Conservation (phyloP, 2,888 invertebrate species). For the Napeogenes inachia region DNA sequence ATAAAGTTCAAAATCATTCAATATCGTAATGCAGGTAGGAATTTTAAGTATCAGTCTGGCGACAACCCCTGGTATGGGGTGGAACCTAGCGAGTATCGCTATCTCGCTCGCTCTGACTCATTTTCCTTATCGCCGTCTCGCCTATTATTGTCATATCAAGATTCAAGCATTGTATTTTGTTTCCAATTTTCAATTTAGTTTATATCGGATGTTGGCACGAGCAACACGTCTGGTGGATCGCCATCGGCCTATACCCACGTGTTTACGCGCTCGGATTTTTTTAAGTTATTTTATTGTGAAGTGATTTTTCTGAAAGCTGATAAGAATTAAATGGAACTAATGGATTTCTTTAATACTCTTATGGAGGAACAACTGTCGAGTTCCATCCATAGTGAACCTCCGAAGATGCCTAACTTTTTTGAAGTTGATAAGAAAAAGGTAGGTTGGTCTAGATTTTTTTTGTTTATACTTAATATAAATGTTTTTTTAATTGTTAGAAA, state of each 20-base stretch:
- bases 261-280: constrained; percentile 47
- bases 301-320: constrained; percentile 42
- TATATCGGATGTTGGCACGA: constrained; percentile 74
- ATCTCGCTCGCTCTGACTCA: constrained; percentile 50
- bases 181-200: constrained; percentile 77
- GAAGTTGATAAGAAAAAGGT: constrained; percentile 73
- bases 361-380: constrained; percentile 60
- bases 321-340: constrained; percentile 60
- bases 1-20: constrained; percentile 55
- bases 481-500: too few species aligned
- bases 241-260: constrained; percentile 62
- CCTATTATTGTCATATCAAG: constrained; percentile 77
- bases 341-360: constrained; percentile 63
- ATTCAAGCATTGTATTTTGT: constrained; percentile 76
- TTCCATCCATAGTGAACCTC: constrained; percentile 49
- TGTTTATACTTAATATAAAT: too few species aligned
- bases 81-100: constrained; percentile 56
- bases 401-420: constrained; percentile 69
- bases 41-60: constrained; percentile 69
- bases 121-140: constrained; percentile 62
- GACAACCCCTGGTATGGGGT: constrained; percentile 74
- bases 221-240: constrained; percentile 68
- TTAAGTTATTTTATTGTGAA: constrained; percentile 39
- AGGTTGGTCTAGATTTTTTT: constrained; percentile 19
- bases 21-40: constrained; percentile 52